These are phyloP conservation scores for Sebastiscus albofasciatus DNA, from an alignment of 2,797 vertebrate species.

Conservation along the genomic window DNA sequence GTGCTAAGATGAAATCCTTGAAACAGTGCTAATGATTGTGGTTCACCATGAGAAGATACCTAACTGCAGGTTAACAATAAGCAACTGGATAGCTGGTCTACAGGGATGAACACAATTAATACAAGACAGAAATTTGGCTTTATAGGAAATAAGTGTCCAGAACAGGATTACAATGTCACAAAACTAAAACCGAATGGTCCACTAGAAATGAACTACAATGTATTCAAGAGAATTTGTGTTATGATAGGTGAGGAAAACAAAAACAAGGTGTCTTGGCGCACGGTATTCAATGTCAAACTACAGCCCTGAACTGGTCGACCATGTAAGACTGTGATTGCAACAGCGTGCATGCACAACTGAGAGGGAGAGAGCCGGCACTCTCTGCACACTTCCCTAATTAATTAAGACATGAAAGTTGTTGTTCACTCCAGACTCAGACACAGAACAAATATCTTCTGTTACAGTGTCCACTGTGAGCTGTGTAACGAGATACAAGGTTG, in stretches of 20 bases:
- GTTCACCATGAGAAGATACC: constrained; percentile 22
- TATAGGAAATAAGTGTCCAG: neutral
- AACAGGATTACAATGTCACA: neutral
- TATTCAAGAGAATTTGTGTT: neutral
- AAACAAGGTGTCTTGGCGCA: neutral
- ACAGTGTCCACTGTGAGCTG: neutral
- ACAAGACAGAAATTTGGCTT: neutral
- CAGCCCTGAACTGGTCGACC: neutral
- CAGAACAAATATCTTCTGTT: neutral
- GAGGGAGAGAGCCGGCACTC: neutral
- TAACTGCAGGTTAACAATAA: constrained; percentile 33
- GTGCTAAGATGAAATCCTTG: constrained; percentile 46
- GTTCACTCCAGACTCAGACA: constrained; percentile 5
- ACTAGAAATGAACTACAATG: neutral
- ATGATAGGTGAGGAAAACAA: neutral
- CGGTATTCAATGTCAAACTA: neutral
- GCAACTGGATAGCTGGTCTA: neutral
- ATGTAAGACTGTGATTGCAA: neutral
- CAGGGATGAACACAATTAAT: neutral
- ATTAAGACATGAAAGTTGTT: constrained; percentile 7
- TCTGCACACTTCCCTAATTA: neutral
- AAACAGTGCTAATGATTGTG: constrained; percentile 32
- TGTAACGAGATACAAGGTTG: neutral
- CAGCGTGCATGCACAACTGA: neutral
- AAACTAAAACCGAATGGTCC: neutral